Evolutionary conservation across 2,888 invertebrate species (phyloP), one percentile per base, ranked within the genome.

Genomic region (Adineta ricciae): DNA sequence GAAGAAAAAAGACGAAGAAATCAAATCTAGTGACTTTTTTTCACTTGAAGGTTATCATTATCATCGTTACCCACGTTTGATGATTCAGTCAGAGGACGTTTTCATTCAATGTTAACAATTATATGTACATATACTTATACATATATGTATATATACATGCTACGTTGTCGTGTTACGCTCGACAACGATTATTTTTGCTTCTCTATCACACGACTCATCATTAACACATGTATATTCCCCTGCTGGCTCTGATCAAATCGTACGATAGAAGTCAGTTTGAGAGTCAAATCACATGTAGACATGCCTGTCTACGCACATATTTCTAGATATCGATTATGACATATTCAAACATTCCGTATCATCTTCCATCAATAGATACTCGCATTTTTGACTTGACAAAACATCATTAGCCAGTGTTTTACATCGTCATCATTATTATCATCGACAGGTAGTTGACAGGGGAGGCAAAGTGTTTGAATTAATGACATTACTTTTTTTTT

Each of bases 121-220:
- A 64, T 64, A 36, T 64, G 64, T 32, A 64, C 32, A 64, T 64
- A 32, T 46, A 46, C 46, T 32, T 64, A 32, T 46, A 46, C 46
- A 11, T 46, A 46, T 11, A 46, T 46, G 11, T 46, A 5, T 46
- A 46, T 46, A 46, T 46, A 8, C 46, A 46, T 46, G 46, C 19
- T 36, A 19, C 64, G 64, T 64, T 64, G 32, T 64, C 64, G 19
- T 32, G 14, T 19, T 32, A 32, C 32, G 32, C 19, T 27, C 64
- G 32, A 36, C 64, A 64, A 64, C 64, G 64, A 64, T 64, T 64
- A 64, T 64, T 64, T 64, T 64, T 64, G 64, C 64, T 64, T 19
- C 19, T 46, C 46, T 36, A 64, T 64, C 64, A 64, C 32, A 64
- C 64, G 32, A 64, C 32, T 64, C 64, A 64, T 64, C 64, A 64